These are phyloP conservation scores for Parasteatoda lunata DNA, from an alignment of 2,888 invertebrate genomes.

Conservation along the genomic window DNA sequence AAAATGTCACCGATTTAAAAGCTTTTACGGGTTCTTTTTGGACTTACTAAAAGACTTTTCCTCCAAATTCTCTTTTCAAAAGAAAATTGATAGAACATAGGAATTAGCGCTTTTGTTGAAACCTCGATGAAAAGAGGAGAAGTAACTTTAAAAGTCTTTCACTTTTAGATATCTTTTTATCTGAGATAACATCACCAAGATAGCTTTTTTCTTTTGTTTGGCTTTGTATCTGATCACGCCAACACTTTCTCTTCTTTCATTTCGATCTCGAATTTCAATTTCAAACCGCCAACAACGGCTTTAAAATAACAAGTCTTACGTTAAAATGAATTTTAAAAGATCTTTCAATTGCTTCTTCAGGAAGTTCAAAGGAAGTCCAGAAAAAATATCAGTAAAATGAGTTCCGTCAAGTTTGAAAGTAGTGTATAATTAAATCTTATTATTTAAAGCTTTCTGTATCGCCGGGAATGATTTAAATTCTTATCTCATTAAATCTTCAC, in stretches of 20 bases:
- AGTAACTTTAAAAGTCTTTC: slow-evolving; percentile 8
- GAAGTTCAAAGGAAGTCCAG: not conserved
- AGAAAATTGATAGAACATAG: slow-evolving; percentile 23
- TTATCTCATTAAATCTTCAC: too few relatives aligned
- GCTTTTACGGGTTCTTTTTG: not conserved
- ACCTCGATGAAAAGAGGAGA: slow-evolving; percentile 5
- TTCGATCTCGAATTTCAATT: slow-evolving; percentile 24
- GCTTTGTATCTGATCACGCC: not conserved
- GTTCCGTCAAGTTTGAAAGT: not conserved
- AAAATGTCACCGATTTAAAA: not conserved
- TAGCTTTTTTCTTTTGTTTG: slow-evolving; percentile 20
- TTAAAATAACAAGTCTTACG: slow-evolving; percentile 22
- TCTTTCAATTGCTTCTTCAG: not conserved
- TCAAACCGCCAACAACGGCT: slow-evolving; percentile 22
- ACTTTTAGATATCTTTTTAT: slow-evolving; percentile 22
- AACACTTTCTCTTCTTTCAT: not conserved
- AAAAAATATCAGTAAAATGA: slow-evolving; percentile 2
- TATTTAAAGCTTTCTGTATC: not conserved
- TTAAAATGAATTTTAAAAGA: slow-evolving; percentile 8
- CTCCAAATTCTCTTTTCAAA: slow-evolving; percentile 20
- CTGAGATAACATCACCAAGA: slow-evolving; percentile 13
- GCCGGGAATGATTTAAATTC: slow-evolving; percentile 1
- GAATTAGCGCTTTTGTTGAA: slow-evolving; percentile 39
- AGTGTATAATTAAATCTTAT: slow-evolving; percentile 34
- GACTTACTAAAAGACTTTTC: slow-evolving; percentile 13